A percentile compares a stretch with the other conserved stretches of the same genome.
Evolutionary conservation across 1,140 invertebrate genomes (phyloP).

Genomic region (Polyergus mexicanus): DNA sequence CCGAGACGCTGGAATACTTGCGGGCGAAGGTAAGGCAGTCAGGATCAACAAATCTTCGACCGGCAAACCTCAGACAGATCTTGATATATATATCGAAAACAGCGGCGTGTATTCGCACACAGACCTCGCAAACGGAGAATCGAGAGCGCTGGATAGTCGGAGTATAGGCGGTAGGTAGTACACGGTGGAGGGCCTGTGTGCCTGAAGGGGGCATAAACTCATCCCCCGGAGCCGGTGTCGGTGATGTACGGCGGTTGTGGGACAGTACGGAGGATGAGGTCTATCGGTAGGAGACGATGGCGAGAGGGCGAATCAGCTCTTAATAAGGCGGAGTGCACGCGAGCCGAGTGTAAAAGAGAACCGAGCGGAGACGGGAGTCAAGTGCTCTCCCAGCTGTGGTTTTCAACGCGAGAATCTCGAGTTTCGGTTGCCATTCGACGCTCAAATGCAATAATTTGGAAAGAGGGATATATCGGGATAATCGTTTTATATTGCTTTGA

Average conservation of each 20-base stretch:
- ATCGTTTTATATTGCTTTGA: background rate
- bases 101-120: slow-evolving; percentile 56
- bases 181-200: slow-evolving; percentile 40
- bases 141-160: slow-evolving; percentile 36
- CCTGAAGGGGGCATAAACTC: slow-evolving; percentile 73
- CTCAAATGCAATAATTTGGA: slow-evolving; percentile 1
- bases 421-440: background rate
- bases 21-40: slow-evolving; percentile 58
- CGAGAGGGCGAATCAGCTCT: slow-evolving; percentile 73
- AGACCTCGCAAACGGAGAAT: slow-evolving; percentile 55
- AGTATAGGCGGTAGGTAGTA: slow-evolving; percentile 42
- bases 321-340: slow-evolving; percentile 85
- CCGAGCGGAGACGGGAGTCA: background rate
- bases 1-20: slow-evolving; percentile 60
- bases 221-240: slow-evolving; percentile 64
- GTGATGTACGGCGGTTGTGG: slow-evolving; percentile 79
- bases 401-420: slow-evolving; percentile 3
- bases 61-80: slow-evolving; percentile 75
- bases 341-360: slow-evolving; percentile 79
- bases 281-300: slow-evolving; percentile 62
- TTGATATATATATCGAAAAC: slow-evolving; percentile 75
- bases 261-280: slow-evolving; percentile 70
- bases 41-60: slow-evolving; percentile 65
- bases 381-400: background rate
- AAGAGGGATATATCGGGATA: background rate